Evolutionary conservation across 2,888 invertebrate genomes (phyloP).

Genomic region (Drosophila mulleri): DNA sequence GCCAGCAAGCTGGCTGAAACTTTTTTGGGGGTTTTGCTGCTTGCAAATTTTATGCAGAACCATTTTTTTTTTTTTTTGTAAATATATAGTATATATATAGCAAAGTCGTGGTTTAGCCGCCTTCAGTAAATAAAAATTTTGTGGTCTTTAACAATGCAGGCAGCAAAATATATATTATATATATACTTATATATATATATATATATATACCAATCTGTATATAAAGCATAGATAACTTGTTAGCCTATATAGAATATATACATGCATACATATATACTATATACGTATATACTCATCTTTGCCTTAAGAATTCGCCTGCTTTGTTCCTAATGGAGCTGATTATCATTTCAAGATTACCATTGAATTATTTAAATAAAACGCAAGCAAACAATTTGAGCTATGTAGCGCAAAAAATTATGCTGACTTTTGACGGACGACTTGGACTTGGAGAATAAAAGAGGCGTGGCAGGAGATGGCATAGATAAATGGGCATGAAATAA

Average conservation of each 20-base stretch:
- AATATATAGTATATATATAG: slow-evolving; percentile 19
- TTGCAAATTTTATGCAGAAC: slow-evolving; percentile 67
- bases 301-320: slow-evolving; percentile 15
- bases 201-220: not conserved
- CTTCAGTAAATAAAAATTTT: slow-evolving; percentile 66
- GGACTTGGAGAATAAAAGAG: too few relatives aligned
- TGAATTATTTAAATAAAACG: slow-evolving; percentile 70
- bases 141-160: slow-evolving; percentile 55
- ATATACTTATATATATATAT: not conserved
- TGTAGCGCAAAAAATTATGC: slow-evolving; percentile 68
- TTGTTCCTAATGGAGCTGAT: slow-evolving; percentile 72
- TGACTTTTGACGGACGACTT: slow-evolving; percentile 21
- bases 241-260: not conserved
- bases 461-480: slow-evolving; percentile 28
- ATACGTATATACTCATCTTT: not conserved
- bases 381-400: slow-evolving; percentile 72
- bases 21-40: slow-evolving; percentile 41
- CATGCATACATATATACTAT: not conserved
- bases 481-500: slow-evolving; percentile 68
- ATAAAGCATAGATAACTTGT: not conserved
- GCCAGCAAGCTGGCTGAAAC: slow-evolving; percentile 1
- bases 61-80: slow-evolving; percentile 3
- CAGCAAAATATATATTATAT: slow-evolving; percentile 14
- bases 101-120: slow-evolving; percentile 32
- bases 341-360: slow-evolving; percentile 81